Percentiles rank a stretch among this genome's conserved stretches.
Evolutionary conservation across 2,113 vertebrate genomes (phyloP).

Genomic region (Toxotes jaculatrix): DNA sequence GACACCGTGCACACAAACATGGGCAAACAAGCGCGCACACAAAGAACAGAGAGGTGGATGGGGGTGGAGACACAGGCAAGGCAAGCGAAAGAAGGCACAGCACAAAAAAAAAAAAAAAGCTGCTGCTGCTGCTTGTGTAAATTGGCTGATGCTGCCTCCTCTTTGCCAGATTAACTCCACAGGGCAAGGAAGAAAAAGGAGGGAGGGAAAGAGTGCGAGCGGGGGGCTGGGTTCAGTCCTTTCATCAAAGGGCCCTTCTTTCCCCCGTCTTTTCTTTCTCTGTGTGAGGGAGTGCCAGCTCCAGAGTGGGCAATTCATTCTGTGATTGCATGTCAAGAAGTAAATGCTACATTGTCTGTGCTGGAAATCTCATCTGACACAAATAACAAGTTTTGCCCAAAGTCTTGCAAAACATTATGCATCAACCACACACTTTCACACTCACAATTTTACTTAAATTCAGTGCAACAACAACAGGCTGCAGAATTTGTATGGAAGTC

Average conservation of each 20-base stretch:
- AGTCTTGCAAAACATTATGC: conserved; percentile 35
- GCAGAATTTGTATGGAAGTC: conserved; percentile 27
- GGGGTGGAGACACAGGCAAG: conserved; percentile 48
- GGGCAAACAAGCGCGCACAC: conserved; percentile 52
- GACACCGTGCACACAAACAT: conserved; percentile 34
- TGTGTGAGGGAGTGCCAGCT: conserved; percentile 73
- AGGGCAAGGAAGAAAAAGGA: conserved; percentile 72
- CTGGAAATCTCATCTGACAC: conserved; percentile 44
- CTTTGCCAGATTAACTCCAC: conserved; percentile 82
- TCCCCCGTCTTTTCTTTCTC: conserved; percentile 46
- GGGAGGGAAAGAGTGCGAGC: conserved; percentile 60
- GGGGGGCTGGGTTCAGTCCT: conserved; percentile 75
- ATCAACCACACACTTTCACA: conserved; percentile 14
- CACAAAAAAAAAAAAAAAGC: conserved; percentile 50
- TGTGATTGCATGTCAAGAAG: conserved; percentile 56
- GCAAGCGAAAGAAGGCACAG: conserved; percentile 33
- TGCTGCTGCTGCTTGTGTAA: conserved; percentile 71
- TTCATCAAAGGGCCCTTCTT: conserved; percentile 79
- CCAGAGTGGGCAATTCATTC: conserved; percentile 79
- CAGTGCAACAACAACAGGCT: conserved; percentile 20
- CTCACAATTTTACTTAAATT: conserved; percentile 45
- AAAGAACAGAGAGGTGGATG: conserved; percentile 65
- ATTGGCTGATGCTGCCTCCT: conserved; percentile 79
- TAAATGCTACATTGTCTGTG: conserved; percentile 42
- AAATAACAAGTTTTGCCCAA: conserved; percentile 36